A percentile compares a stretch with the other conserved stretches of the same genome.
phyloP scores from a whole-genome alignment of 2,888 invertebrate species.

The Brachyptera risi region DNA sequence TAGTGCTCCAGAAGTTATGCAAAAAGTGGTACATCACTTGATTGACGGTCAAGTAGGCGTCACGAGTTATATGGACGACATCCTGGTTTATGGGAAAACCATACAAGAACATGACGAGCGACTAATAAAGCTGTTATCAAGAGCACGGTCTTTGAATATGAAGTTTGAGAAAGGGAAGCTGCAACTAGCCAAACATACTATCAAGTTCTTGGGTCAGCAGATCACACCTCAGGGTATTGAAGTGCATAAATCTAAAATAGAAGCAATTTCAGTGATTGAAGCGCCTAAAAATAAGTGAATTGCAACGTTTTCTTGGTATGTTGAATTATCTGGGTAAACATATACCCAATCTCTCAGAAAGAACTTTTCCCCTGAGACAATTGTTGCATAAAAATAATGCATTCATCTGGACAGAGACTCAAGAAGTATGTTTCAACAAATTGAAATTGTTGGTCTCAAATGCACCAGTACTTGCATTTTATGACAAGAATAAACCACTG shows the following conservation, averaged over 20 bases:
- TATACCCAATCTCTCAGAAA: constrained; percentile 11
- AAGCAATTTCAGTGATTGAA: constrained; percentile 30
- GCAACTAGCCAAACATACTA: constrained; percentile 25
- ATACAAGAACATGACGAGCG: constrained; percentile 33
- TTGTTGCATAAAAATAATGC: constrained; percentile 2
- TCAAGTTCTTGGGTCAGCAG: not conserved
- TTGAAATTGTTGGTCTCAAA: constrained; percentile 9
- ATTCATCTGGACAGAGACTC: not conserved
- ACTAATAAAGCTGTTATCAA: constrained; percentile 32
- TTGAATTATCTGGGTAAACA: constrained; percentile 31
- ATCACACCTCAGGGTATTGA: constrained; percentile 25
- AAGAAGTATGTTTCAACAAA: not conserved
- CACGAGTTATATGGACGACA: constrained; percentile 35
- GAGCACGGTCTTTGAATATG: constrained; percentile 32
- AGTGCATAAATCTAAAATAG: constrained; percentile 14
- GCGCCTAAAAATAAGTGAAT: constrained; percentile 29
- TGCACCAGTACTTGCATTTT: constrained; percentile 20
- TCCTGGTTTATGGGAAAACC: constrained; percentile 34
- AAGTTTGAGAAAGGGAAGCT: constrained; percentile 37
- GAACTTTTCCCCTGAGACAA: constrained; percentile 18
- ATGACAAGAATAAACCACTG: constrained; percentile 26
- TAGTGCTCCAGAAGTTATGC: constrained; percentile 28
- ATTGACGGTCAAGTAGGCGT: constrained; percentile 32
- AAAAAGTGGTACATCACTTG: constrained; percentile 32
- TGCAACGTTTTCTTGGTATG: constrained; percentile 33